phyloP scores from a whole-genome alignment of 2,888 invertebrate genomes.

The Cyclophora albipunctata region DNA sequence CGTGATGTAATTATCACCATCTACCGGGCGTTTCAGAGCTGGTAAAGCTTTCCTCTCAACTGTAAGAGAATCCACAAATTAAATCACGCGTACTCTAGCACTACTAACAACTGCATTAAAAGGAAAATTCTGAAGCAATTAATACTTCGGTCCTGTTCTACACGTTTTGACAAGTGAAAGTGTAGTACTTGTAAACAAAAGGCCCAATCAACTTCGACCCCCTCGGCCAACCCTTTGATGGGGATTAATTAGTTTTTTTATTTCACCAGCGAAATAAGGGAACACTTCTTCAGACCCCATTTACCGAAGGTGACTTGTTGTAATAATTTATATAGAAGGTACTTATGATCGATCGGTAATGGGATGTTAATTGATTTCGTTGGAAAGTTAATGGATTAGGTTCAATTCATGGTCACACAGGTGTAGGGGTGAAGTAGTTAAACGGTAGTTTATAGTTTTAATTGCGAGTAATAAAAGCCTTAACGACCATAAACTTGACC shows the following conservation, averaged over 20 bases:
- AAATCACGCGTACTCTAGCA: constrained; percentile 21
- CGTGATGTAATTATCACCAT: not conserved
- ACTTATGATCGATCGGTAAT: too few species aligned
- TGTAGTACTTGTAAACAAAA: constrained; percentile 18
- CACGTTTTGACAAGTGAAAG: constrained; percentile 8
- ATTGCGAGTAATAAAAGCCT: too few species aligned
- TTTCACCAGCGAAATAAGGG: constrained; percentile 18
- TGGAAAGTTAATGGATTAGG: too few species aligned
- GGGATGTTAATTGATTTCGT: too few species aligned
- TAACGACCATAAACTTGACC: too few species aligned
- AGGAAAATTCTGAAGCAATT: constrained; percentile 18
- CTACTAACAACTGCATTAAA: constrained; percentile 12
- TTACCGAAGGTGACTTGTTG: too few species aligned
- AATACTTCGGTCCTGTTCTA: constrained; percentile 14
- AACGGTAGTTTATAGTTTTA: too few species aligned
- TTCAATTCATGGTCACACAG: too few species aligned
- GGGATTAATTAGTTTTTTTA: constrained; percentile 54
- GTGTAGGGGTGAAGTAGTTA: too few species aligned
- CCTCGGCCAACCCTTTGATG: constrained; percentile 42
- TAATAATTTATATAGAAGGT: too few species aligned
- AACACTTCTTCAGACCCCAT: constrained; percentile 6
- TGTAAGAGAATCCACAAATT: constrained; percentile 36
- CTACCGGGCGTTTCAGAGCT: too few species aligned
- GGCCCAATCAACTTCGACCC: constrained; percentile 42
- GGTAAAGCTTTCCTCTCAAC: constrained; percentile 1